Conservation (phyloP, 2,113 vertebrate genomes). For the Albula goreensis region DNA sequence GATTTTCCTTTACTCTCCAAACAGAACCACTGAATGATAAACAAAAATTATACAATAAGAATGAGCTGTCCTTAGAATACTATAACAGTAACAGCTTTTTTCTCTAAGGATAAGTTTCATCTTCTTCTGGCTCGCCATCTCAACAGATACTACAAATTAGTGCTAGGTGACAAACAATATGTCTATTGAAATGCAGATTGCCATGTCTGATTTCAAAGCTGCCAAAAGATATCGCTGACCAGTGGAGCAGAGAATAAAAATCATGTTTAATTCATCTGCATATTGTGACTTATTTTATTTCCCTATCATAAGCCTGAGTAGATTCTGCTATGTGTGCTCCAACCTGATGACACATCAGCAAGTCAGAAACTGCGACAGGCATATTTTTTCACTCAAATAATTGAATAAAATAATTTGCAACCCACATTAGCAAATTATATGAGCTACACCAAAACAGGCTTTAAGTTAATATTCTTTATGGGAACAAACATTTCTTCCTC, state of each 20-base stretch:
- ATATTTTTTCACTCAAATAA: background rate
- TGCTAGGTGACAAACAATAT: background rate
- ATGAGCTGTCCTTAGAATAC: background rate
- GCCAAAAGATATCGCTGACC: too few relatives aligned
- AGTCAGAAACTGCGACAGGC: background rate
- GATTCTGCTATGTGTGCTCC: too few relatives aligned
- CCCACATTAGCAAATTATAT: background rate
- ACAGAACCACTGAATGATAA: background rate
- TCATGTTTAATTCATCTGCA: too few relatives aligned
- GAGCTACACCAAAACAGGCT: background rate
- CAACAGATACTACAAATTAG: background rate
- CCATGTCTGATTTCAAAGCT: background rate
- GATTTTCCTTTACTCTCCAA: background rate
- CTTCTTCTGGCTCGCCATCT: background rate
- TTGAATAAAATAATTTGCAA: background rate
- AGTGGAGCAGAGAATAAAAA: too few relatives aligned
- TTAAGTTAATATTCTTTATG: background rate
- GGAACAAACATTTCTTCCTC: background rate
- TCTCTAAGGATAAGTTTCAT: background rate
- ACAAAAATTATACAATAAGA: background rate
- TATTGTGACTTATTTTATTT: too few relatives aligned
- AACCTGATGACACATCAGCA: background rate
- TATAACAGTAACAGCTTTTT: background rate
- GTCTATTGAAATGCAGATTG: slow-evolving; percentile 1
- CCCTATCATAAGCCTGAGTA: too few relatives aligned